Evolutionary conservation across 1,140 invertebrate genomes (phyloP).

Genomic region (Trissolcus basalis): DNA sequence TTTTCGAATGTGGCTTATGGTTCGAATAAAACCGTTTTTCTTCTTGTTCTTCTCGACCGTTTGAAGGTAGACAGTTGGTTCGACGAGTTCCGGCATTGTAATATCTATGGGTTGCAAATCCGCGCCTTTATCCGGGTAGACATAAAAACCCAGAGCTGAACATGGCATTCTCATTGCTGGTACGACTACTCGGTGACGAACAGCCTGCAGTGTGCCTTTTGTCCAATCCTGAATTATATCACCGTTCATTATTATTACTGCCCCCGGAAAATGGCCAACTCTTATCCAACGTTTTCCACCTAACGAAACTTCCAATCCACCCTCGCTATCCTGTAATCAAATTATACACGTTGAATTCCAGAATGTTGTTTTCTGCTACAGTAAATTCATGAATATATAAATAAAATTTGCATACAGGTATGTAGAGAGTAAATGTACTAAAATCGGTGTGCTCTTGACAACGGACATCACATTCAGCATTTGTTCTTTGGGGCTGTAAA

Average conservation of each 20-base stretch:
- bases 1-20: slow-evolving; percentile 26
- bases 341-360: neutral
- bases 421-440: slow-evolving; percentile 36
- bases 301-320: slow-evolving; percentile 80
- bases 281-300: slow-evolving; percentile 82
- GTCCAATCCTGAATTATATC: slow-evolving; percentile 88
- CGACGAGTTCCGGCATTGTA: slow-evolving; percentile 69
- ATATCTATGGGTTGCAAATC: slow-evolving; percentile 78
- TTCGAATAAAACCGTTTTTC: slow-evolving; percentile 78
- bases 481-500: slow-evolving; percentile 50
- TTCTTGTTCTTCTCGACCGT: slow-evolving; percentile 73
- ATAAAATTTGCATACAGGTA: slow-evolving; percentile 26
- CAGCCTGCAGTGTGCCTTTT: slow-evolving; percentile 81
- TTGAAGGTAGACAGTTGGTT: slow-evolving; percentile 68
- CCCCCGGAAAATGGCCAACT: slow-evolving; percentile 86
- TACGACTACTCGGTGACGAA: slow-evolving; percentile 85
- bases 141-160: slow-evolving; percentile 86
- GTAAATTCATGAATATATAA: neutral
- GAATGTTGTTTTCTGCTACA: neutral
- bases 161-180: slow-evolving; percentile 80
- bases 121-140: slow-evolving; percentile 82
- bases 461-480: slow-evolving; percentile 39
- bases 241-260: slow-evolving; percentile 86
- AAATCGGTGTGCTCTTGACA: slow-evolving; percentile 49
- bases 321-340: slow-evolving; percentile 78